Evolutionary conservation across 2,113 vertebrate species (phyloP), one percentile per base, ranked within the genome.

Genomic region (Haemorhous mexicanus): DNA sequence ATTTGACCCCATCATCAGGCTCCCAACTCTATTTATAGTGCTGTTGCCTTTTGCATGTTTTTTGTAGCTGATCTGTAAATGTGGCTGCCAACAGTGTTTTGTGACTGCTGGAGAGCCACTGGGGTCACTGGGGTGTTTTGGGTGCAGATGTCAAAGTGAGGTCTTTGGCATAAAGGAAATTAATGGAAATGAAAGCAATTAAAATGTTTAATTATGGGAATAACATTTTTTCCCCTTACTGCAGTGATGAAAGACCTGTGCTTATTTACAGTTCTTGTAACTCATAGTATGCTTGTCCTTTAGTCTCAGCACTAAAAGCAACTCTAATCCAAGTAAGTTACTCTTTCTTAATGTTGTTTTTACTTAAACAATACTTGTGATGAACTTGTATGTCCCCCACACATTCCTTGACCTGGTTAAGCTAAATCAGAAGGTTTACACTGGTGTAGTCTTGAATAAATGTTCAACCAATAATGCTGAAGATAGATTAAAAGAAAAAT

Each of bases 171-270:
- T 81, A 55, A 66, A 89, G 41, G 50, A 90, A 95, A 88, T 81
- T 41, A 75, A 81, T 69, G 63, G 37, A 39, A 87, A 69, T 86
- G 27, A 89, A 92, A 92, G 43, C 32, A 63, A 56, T 93, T 89
- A 80, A 53, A 33, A 66, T 83, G 22, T 37, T 92, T 79, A 82
- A 77, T 93, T 6, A 69, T 59, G 21, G 37, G 16, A 82, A 47
- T 89, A 79, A 87, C 3, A 24, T 89, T 84, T 90, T 61, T 39
- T 74, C 41, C 32, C 55, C 16, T 56, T 80, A 33, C 16, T 50
- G 17, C 50, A 19, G 32, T 59, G 73, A 66, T 80, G 67, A 46
- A 76, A 94, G 41, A 18, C 20, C 39, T 85, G 32, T 72, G 63
- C n/a, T 77, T 89, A 58, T 80, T 80, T 81, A 33, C 52, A 64